Base-by-base conservation (phyloP, 2,797 vertebrate genomes). In the Arrhamphus sclerolepis region DNA sequence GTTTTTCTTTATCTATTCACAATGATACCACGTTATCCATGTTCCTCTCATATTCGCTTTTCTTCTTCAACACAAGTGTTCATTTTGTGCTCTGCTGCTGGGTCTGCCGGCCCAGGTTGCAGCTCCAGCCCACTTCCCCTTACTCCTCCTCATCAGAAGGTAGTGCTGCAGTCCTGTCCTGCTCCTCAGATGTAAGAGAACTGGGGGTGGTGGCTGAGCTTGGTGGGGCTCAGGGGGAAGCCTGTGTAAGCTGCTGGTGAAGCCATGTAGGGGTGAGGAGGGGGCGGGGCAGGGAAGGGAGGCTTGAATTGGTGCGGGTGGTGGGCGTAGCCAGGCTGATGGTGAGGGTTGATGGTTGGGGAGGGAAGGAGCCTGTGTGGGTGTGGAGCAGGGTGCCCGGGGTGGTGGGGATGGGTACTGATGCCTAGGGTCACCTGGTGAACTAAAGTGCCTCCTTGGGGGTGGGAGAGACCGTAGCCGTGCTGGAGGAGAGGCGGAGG, bases 171-270 rank as follows among this genome's bases (percentile, higher is more conserved):
- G 72, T 62, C 88, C 88, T 62, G 61, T 31, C 40, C 61, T 6
- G 65, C 76, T 53, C 87, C 80, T 98, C 95, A 99, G 93, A 99
- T 95, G 84, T 96, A 99, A 0, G 96, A 95, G 91, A 95, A 99
- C 93, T 98, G 97, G 29, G 85, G 87, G 62, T 82, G 86, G 75
- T 89, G 89, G 93, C 93, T 91, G 91, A 97, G 94, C 87, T 98
- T 98, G 70, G 93, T 97, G 54, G 97, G 97, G 89, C 97, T 98
- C 92, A 99, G 66, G 13, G 96, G 96, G 87, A 99, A 99, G 83
- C 94, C 95, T 11, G 94, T 89, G 90, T 94, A 98, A 47, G 94
- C 93, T 17, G 93, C 95, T 8, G 96, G 95, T 13, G 96, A 97
- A 3, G 96, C 94, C 66, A 99, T 87, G 87, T 95, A 99, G 16